A percentile compares a stretch with the other conserved stretches of the same genome.
Evolutionary conservation across 2,888 invertebrate genomes (phyloP).

Genomic region (Tinea pellionella): DNA sequence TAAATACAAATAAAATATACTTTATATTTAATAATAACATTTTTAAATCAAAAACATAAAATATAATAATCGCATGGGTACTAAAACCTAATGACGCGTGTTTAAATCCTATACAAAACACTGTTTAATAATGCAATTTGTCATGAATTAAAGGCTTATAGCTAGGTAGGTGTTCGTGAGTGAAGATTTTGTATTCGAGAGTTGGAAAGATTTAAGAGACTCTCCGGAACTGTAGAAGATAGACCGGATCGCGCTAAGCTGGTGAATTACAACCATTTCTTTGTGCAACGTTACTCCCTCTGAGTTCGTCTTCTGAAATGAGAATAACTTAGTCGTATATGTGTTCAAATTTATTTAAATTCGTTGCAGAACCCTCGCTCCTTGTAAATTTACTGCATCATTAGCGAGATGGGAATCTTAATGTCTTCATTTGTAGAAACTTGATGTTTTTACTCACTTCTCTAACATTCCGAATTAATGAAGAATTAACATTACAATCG

Average conservation of each 20-base stretch:
- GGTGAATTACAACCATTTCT: constrained; percentile 46
- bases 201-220: constrained; percentile 46
- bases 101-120: constrained; percentile 25
- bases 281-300: constrained; percentile 31
- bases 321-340: constrained; percentile 32
- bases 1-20: too few relatives aligned
- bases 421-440: constrained; percentile 11
- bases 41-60: too few relatives aligned
- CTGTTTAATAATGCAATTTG: constrained; percentile 45
- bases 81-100: not conserved
- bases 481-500: not conserved
- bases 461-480: not conserved
- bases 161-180: constrained; percentile 35
- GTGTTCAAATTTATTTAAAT: constrained; percentile 48
- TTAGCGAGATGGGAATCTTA: constrained; percentile 11
- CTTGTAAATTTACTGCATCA: constrained; percentile 13
- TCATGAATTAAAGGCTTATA: constrained; percentile 44
- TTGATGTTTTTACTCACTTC: not conserved
- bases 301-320: constrained; percentile 27
- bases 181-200: constrained; percentile 36
- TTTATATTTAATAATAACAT: too few relatives aligned
- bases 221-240: constrained; percentile 44
- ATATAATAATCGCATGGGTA: too few relatives aligned
- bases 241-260: constrained; percentile 46
- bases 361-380: constrained; percentile 34